A percentile compares a stretch with the other conserved stretches of the same genome.
phyloP scores from a whole-genome alignment of 2,797 vertebrate genomes.

The Borostomias antarcticus region DNA sequence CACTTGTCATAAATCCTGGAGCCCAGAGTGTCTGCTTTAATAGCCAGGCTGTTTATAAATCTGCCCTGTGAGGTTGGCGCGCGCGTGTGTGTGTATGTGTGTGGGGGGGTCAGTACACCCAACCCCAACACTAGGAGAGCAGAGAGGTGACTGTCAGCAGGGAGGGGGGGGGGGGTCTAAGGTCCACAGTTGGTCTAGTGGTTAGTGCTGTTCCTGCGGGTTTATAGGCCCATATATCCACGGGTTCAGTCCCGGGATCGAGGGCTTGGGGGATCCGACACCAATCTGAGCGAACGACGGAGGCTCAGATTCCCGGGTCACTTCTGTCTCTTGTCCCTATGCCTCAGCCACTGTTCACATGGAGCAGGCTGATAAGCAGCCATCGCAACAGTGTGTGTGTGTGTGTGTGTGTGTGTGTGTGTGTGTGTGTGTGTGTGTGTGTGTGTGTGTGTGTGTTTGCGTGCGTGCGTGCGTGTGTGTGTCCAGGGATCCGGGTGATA shows the following conservation, averaged over 20 bases:
- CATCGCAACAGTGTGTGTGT: neutral
- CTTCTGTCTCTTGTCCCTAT: neutral
- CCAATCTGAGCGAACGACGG: too few species aligned
- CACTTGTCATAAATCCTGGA: conserved; percentile 30
- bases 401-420: neutral
- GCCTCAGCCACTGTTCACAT: neutral
- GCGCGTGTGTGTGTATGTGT: too few species aligned
- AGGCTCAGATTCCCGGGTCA: too few species aligned
- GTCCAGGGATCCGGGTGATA: neutral
- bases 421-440: neutral
- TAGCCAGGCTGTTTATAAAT: conserved; percentile 38
- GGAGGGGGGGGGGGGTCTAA: neutral
- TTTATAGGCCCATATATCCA: neutral
- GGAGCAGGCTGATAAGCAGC: neutral
- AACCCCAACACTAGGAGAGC: conserved; percentile 10
- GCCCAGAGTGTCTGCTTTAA: conserved; percentile 38
- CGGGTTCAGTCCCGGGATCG: too few species aligned
- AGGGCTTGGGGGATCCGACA: too few species aligned
- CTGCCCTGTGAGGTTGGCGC: conserved; percentile 11
- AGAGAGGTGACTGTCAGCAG: conserved; percentile 23
- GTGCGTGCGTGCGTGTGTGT: neutral
- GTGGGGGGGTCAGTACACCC: too few species aligned
- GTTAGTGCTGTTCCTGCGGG: neutral
- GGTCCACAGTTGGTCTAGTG: neutral
- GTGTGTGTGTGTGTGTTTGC: neutral